Conservation (phyloP, 2,113 vertebrate species). For the Egretta garzetta region DNA sequence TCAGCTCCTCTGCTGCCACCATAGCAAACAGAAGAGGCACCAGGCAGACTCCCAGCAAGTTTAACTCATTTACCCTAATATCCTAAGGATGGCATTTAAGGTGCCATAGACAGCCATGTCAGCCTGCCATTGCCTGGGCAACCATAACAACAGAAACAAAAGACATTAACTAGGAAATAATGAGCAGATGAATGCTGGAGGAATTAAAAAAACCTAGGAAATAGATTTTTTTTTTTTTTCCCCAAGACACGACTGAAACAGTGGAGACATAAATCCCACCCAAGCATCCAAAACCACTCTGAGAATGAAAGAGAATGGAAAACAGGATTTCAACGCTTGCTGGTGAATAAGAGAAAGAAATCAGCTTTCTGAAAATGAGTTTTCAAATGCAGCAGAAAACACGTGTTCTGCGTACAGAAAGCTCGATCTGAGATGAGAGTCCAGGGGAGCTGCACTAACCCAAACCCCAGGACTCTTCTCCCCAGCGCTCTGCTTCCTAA, state of each 20-base stretch:
- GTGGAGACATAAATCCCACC: background rate
- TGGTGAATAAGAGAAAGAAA: background rate
- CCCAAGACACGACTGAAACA: too few species aligned
- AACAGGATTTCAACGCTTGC: background rate
- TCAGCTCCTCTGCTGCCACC: background rate
- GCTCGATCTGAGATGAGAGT: background rate
- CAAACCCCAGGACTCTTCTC: background rate
- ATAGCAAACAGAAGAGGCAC: rapidly evolving
- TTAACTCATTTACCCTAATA: background rate
- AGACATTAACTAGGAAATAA: background rate
- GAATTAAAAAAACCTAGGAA: background rate
- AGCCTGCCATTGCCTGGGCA: background rate
- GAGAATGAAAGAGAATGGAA: background rate
- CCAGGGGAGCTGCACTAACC: background rate
- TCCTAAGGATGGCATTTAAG: background rate
- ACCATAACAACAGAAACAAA: background rate
- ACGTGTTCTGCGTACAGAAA: background rate
- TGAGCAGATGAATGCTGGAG: background rate
- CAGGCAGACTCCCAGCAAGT: background rate
- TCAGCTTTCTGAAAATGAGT: background rate
- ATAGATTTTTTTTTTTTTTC: background rate
- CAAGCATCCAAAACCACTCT: background rate
- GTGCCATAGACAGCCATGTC: background rate
- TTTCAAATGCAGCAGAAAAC: background rate
- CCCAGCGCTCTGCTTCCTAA: background rate